Conservation (phyloP, 2,113 vertebrate species). For the Gila orcuttii region DNA sequence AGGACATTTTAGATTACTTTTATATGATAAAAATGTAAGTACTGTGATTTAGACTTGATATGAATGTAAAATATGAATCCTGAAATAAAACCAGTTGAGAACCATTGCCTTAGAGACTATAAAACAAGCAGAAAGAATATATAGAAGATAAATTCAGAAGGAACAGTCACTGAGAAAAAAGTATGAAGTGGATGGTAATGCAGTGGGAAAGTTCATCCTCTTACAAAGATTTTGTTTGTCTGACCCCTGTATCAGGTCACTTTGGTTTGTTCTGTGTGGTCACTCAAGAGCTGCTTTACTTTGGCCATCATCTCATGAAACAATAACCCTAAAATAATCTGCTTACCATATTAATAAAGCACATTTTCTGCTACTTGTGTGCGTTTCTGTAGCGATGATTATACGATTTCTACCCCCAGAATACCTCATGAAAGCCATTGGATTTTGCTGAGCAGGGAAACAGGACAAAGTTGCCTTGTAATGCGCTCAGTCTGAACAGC, state of each 20-base stretch:
- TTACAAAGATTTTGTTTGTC: background rate
- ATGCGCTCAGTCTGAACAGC: conserved; percentile 18
- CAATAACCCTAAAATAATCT: conserved; percentile 27
- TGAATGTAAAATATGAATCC: background rate
- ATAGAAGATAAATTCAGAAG: background rate
- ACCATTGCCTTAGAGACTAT: background rate
- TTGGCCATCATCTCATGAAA: background rate
- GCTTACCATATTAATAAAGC: conserved; percentile 1
- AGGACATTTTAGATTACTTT: background rate
- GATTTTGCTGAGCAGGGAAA: conserved; percentile 18
- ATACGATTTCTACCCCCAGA: background rate
- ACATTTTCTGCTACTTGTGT: conserved; percentile 14
- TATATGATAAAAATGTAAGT: background rate
- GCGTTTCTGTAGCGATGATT: conserved; percentile 8
- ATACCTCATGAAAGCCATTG: conserved; percentile 17
- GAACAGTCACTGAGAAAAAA: background rate
- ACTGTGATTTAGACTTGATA: background rate
- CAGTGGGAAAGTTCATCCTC: background rate
- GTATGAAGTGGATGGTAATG: background rate
- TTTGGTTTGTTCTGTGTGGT: conserved; percentile 1
- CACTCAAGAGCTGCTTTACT: conserved; percentile 3
- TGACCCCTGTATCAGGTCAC: background rate
- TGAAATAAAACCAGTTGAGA: background rate
- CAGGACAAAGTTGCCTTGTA: conserved; percentile 35
- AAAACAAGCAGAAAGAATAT: background rate